Evolutionary conservation across 2,888 invertebrate genomes (phyloP), one percentile per base, ranked within the genome.

Genomic region (Xestia ashworthii): DNA sequence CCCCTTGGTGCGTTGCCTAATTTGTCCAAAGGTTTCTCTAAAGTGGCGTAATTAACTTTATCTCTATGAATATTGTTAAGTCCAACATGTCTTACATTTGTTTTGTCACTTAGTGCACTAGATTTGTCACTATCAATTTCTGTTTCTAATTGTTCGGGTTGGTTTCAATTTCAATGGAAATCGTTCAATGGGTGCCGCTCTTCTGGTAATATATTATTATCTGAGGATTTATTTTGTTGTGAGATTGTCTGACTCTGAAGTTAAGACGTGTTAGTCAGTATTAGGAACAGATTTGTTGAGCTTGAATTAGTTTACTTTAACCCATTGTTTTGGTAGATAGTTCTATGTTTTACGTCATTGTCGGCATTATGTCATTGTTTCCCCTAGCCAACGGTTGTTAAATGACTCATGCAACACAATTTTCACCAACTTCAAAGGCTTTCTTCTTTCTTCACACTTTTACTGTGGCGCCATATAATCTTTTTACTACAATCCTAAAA

Each of bases 61-160:
- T 89, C 89, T 89, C 85, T 86, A 89, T 88, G 87, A 84, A 84
- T 89, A 90, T 88, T 86, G 84, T 86, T 69, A 72, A 70, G 71
- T 73, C 11, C 76, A 55, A 72, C 41, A 78, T 76, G 71, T 67
- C 74, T 76, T 78, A 82, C 77, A 80, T 85, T 87, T 82, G 83
- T 86, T 85, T 86, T 84, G 84, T 86, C 81, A 81, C 81, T 83
- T 75, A 82, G 71, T 77, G 74, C 74, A 75, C 74, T 68, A 71
- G 83, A 87, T 85, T 87, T 87, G 87, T 87, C 87, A 80, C 64
- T 80, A 81, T 87, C 82, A 85, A 82, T 87, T 69, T 84, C 50
- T 69, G 78, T 86, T 73, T 87, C 66, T 73, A 78, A 78, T 82
- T 79, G 77, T 82, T 84, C 6, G 14, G 25, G 67, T 74, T 71